These are phyloP conservation scores for Macroramphosus scolopax DNA, from an alignment of 2,797 vertebrate species.

Conservation along the genomic window DNA sequence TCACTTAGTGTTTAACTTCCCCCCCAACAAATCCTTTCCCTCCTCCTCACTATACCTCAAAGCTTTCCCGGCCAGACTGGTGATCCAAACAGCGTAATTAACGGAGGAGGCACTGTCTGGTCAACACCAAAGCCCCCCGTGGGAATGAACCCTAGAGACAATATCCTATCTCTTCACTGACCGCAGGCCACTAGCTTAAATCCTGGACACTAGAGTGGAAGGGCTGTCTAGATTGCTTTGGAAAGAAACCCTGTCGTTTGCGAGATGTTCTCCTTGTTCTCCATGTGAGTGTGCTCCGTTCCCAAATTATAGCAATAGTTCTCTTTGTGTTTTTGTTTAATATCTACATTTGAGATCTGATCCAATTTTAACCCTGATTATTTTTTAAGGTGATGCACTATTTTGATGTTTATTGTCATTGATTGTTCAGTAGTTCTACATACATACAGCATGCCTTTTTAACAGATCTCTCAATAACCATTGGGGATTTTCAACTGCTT, in stretches of 20 bases:
- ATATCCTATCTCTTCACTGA: conserved; percentile 19
- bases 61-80: conserved; percentile 35
- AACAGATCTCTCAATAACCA: too few species aligned
- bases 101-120: conserved; percentile 35
- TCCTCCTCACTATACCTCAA: conserved; percentile 55
- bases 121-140: conserved; percentile 55
- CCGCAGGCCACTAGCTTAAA: conserved; percentile 5
- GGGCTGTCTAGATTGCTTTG: not conserved
- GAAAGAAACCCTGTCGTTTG: too few species aligned
- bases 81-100: conserved; percentile 31
- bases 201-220: not conserved
- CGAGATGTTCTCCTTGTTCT: conserved; percentile 17
- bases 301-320: conserved; percentile 77
- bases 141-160: conserved; percentile 44
- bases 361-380: conserved; percentile 25
- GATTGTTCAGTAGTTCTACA: too few species aligned
- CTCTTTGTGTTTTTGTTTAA: conserved; percentile 15
- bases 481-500: conserved; percentile 12
- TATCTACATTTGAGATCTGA: conserved; percentile 27
- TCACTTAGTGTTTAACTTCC: not conserved
- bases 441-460: conserved; percentile 38
- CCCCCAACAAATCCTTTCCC: conserved; percentile 2
- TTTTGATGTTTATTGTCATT: conserved; percentile 29
- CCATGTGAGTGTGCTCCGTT: conserved; percentile 36
- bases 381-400: conserved; percentile 49